phyloP scores from a whole-genome alignment of 2,888 invertebrate genomes.

The Eupithecia pulchellata region DNA sequence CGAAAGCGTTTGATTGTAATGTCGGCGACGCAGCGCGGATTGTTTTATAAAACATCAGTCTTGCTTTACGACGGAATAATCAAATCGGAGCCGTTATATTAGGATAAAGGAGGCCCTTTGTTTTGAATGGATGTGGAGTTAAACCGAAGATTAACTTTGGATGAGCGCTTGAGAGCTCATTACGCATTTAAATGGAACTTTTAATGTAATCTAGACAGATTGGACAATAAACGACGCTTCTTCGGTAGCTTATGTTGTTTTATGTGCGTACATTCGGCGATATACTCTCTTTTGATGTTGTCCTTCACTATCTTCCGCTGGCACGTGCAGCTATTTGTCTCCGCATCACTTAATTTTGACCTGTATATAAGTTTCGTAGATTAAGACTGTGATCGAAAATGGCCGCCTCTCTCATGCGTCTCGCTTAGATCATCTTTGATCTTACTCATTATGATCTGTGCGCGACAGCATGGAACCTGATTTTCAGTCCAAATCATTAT shows the following conservation, averaged over 20 bases:
- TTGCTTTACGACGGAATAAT: conserved; percentile 45
- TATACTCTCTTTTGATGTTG: neutral
- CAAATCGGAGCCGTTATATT: conserved; percentile 41
- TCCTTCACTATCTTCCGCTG: neutral
- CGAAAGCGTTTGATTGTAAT: conserved; percentile 41
- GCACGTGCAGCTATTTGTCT: neutral
- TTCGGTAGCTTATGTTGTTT: neutral
- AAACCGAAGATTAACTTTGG: conserved; percentile 16
- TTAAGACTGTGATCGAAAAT: neutral
- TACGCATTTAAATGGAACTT: conserved; percentile 3
- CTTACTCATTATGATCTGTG: neutral
- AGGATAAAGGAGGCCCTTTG: conserved; percentile 32
- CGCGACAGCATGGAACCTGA: neutral
- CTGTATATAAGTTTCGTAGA: neutral
- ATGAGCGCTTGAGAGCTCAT: conserved; percentile 2
- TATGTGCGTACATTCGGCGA: neutral
- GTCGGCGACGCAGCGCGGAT: conserved; percentile 27
- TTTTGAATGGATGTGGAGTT: conserved; percentile 24
- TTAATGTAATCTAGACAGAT: conserved; percentile 12
- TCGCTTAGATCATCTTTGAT: neutral
- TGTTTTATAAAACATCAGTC: conserved; percentile 46
- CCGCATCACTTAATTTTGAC: neutral
- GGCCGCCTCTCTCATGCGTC: neutral
- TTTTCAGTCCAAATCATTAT: neutral
- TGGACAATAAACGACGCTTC: neutral